phyloP scores from a whole-genome alignment of 2,797 vertebrate species.

The Mormyrops boulengeri region DNA sequence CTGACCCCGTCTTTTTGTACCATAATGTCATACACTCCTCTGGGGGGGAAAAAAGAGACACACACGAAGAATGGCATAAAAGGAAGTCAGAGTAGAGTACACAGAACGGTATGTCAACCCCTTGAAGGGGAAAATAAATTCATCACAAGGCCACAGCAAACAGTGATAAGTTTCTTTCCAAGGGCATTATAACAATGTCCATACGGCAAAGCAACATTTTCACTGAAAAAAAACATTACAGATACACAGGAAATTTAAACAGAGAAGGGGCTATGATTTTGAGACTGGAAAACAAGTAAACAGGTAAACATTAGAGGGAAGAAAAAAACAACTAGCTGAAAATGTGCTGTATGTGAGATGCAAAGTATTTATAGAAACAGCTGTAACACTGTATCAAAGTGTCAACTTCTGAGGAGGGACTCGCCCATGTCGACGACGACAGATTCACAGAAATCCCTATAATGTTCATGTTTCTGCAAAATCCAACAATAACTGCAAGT shows the following conservation, averaged over 20 bases:
- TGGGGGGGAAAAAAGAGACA: slow-evolving; percentile 37
- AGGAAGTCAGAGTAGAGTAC: background rate
- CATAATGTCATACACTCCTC: slow-evolving; percentile 85
- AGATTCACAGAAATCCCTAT: background rate
- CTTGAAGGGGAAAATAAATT: background rate
- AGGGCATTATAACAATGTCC: background rate
- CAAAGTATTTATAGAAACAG: background rate
- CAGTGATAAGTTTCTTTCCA: background rate
- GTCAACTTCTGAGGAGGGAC: no score
- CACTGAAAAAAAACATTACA: background rate
- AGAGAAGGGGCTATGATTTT: background rate
- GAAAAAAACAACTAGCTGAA: background rate
- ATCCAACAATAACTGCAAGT: background rate
- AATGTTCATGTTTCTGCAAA: background rate
- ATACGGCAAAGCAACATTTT: background rate
- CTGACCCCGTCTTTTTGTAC: slow-evolving; percentile 72
- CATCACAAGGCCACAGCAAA: background rate
- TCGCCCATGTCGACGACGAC: background rate
- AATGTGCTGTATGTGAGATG: background rate
- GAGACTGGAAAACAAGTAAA: background rate
- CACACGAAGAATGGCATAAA: background rate
- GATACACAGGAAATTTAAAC: background rate
- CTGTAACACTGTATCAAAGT: background rate
- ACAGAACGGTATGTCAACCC: background rate
- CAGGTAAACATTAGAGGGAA: background rate